Evolutionary conservation across 1,140 invertebrate species (phyloP).

Genomic region (Latrodectus geometricus): DNA sequence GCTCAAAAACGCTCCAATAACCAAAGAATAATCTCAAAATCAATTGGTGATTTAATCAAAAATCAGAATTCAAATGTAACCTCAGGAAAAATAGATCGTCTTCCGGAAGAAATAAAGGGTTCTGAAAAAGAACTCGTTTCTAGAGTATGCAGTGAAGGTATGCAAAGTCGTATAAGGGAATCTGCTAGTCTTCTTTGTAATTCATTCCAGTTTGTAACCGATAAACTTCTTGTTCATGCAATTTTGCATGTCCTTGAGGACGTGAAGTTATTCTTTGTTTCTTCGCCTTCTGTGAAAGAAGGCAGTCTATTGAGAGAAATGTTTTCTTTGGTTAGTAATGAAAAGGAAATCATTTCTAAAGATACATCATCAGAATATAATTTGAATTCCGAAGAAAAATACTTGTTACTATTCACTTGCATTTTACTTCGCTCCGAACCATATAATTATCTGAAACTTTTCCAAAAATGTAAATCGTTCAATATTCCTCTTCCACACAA

Average conservation of each 20-base stretch:
- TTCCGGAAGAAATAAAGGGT: neutral
- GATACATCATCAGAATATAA: neutral
- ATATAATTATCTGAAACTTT: neutral
- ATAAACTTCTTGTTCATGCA: neutral
- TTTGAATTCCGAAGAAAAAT: conserved; percentile 15
- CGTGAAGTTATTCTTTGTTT: neutral
- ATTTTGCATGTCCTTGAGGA: conserved; percentile 11
- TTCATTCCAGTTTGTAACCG: neutral
- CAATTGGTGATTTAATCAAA: neutral
- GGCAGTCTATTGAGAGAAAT: neutral
- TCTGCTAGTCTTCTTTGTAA: neutral
- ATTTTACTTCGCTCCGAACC: neutral
- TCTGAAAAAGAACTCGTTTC: neutral
- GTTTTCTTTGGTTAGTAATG: neutral
- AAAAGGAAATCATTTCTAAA: neutral
- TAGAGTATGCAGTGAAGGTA: neutral
- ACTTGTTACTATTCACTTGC: neutral
- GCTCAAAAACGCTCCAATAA: neutral
- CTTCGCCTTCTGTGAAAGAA: neutral
- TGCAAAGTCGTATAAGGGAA: neutral
- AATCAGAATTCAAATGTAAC: neutral
- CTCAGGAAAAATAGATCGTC: neutral
- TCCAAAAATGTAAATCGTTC: neutral
- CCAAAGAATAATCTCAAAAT: neutral
- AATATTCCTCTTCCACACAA: neutral